A percentile compares a stretch with the other conserved stretches of the same genome.
Evolutionary conservation across 2,113 vertebrate genomes (phyloP).

Genomic region (Festucalex cinctus): DNA sequence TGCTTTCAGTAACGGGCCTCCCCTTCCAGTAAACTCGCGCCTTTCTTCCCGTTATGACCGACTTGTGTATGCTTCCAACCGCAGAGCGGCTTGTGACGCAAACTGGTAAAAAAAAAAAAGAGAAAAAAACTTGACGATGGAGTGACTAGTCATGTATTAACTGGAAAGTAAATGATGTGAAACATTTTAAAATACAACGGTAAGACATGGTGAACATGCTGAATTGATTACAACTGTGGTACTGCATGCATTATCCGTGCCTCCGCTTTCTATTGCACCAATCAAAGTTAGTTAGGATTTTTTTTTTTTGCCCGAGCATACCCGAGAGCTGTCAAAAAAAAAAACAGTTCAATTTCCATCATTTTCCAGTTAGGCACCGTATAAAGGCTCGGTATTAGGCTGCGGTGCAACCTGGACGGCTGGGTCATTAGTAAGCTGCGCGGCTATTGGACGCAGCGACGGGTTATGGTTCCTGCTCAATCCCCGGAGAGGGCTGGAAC

Average conservation of each 20-base stretch:
- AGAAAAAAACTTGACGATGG: constrained; percentile 42
- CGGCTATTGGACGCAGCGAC: constrained; percentile 50
- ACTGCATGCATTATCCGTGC: constrained; percentile 28
- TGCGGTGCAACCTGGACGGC: constrained; percentile 42
- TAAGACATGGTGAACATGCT: constrained; percentile 52
- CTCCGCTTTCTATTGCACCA: constrained; percentile 21
- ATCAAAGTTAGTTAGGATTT: constrained; percentile 19
- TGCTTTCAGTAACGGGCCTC: constrained; percentile 48
- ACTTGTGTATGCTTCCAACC: constrained; percentile 61
- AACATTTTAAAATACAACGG: constrained; percentile 46
- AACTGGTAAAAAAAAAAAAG: constrained; percentile 33
- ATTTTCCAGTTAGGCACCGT: constrained; percentile 29
- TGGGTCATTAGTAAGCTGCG: constrained; percentile 33
- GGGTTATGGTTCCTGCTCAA: constrained; percentile 55
- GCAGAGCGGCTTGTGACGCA: constrained; percentile 60
- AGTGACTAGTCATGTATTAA: constrained; percentile 60
- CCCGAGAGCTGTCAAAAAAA: constrained; percentile 37
- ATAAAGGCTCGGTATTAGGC: constrained; percentile 25
- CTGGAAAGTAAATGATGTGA: constrained; percentile 46
- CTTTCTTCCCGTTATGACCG: constrained; percentile 67
- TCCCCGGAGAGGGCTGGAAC: constrained; percentile 51
- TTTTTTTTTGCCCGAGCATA: constrained; percentile 17
- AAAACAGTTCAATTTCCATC: constrained; percentile 28
- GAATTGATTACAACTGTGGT: constrained; percentile 48
- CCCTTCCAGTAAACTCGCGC: constrained; percentile 70